A percentile compares a stretch with the other conserved stretches of the same genome.
These are phyloP conservation scores for Callorhinus ursinus DNA, from an alignment of 2,113 vertebrate genomes.

Conservation along the genomic window DNA sequence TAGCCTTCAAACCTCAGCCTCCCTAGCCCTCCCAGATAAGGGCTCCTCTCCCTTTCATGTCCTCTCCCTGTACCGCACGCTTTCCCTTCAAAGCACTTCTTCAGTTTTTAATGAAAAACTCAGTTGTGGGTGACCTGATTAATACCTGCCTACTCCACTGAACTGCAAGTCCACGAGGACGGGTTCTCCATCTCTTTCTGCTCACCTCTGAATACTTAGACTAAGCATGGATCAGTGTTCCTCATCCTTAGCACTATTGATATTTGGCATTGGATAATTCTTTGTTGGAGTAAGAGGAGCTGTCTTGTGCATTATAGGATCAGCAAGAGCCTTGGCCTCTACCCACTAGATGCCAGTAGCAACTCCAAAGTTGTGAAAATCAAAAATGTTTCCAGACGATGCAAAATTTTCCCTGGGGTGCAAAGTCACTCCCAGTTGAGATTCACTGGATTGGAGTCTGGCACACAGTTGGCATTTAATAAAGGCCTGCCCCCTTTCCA, in stretches of 20 bases:
- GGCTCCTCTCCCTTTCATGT: not conserved
- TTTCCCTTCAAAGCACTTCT: not conserved
- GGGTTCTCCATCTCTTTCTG: not conserved
- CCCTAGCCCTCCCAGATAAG: not conserved
- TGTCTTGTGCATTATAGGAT: too few relatives aligned
- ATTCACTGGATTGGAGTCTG: not conserved
- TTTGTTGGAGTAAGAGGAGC: too few relatives aligned
- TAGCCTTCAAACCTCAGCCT: not conserved
- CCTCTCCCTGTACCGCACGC: not conserved
- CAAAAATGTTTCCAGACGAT: not conserved
- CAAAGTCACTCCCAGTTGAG: not conserved
- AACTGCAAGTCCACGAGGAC: rapidly evolving
- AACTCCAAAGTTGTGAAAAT: not conserved
- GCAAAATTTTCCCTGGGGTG: not conserved
- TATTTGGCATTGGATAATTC: not conserved
- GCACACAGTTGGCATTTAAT: not conserved
- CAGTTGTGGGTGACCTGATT: too few relatives aligned
- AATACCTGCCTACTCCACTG: rapidly evolving
- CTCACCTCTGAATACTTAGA: not conserved
- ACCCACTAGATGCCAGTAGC: not conserved
- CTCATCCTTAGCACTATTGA: not conserved
- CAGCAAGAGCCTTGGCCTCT: not conserved
- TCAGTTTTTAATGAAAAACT: not conserved
- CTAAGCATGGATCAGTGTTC: not conserved
- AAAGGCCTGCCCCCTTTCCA: not conserved